Evolutionary conservation across 2,113 vertebrate species (phyloP).

Genomic region (Furnarius figulus): DNA sequence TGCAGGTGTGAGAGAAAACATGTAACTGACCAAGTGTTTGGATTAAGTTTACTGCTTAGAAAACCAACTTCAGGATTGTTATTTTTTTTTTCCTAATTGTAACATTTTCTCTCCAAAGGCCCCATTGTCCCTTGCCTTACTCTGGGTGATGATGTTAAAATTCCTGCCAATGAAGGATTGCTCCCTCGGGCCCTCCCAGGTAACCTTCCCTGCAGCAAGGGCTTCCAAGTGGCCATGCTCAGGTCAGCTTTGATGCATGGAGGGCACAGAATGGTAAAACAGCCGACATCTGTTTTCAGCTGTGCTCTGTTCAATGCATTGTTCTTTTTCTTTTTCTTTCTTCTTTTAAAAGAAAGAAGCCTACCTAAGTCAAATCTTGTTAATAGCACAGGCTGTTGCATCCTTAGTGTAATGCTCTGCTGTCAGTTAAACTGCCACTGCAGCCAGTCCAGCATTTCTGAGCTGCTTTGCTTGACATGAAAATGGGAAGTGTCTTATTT

Average conservation of each 20-base stretch:
- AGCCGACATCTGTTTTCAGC: neutral
- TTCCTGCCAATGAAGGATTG: neutral
- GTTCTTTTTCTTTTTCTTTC: neutral
- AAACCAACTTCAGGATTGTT: neutral
- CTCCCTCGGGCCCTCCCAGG: neutral
- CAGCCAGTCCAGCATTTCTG: neutral
- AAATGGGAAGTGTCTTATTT: neutral
- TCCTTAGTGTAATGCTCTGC: neutral
- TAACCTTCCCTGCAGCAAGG: fast-evolving
- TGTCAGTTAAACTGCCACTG: neutral
- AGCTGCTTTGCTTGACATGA: neutral
- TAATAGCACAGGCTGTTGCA: neutral
- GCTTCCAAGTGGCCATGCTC: neutral
- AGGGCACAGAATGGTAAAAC: neutral
- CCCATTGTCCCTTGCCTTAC: neutral
- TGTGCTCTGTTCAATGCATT: neutral
- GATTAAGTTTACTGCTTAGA: neutral
- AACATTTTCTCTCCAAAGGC: neutral
- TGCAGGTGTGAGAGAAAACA: neutral
- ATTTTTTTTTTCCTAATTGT: neutral
- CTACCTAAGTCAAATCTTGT: neutral
- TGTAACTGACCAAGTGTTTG: neutral
- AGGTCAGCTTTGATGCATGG: neutral
- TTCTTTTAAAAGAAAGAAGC: neutral
- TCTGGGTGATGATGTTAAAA: neutral